Evolutionary conservation across 2,797 vertebrate genomes (phyloP).

Genomic region (Catostomus latipinnis): DNA sequence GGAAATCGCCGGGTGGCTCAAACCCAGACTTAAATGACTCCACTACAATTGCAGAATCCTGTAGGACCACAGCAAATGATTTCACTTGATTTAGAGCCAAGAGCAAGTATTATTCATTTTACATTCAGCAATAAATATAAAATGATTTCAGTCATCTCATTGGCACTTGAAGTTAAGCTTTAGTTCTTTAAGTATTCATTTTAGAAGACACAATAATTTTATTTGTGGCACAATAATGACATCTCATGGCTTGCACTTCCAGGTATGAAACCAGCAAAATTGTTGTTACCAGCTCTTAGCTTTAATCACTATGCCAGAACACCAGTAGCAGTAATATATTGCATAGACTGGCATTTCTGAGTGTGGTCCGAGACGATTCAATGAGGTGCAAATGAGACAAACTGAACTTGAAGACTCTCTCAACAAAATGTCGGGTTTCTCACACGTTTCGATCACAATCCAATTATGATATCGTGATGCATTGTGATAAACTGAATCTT

Average conservation of each 20-base stretch:
- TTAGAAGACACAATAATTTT: background rate
- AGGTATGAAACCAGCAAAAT: background rate
- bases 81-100: background rate
- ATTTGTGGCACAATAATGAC: background rate
- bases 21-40: conserved; percentile 99
- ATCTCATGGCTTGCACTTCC: background rate
- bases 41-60: conserved; percentile 94
- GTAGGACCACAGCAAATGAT: conserved; percentile 30
- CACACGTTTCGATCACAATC: too few species aligned
- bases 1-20: conserved; percentile 93
- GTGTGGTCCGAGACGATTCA: too few species aligned
- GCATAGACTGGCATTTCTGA: too few species aligned
- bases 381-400: too few species aligned
- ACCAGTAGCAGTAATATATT: background rate
- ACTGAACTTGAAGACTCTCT: too few species aligned
- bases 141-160: background rate
- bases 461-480: too few species aligned
- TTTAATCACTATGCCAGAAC: background rate
- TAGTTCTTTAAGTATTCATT: too few species aligned
- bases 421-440: too few species aligned
- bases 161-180: too few species aligned
- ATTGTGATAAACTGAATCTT: too few species aligned
- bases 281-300: background rate
- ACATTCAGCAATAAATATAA: background rate
- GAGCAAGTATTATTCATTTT: background rate